Evolutionary conservation across 2,797 vertebrate species (phyloP).

Genomic region (Vipera latastei): DNA sequence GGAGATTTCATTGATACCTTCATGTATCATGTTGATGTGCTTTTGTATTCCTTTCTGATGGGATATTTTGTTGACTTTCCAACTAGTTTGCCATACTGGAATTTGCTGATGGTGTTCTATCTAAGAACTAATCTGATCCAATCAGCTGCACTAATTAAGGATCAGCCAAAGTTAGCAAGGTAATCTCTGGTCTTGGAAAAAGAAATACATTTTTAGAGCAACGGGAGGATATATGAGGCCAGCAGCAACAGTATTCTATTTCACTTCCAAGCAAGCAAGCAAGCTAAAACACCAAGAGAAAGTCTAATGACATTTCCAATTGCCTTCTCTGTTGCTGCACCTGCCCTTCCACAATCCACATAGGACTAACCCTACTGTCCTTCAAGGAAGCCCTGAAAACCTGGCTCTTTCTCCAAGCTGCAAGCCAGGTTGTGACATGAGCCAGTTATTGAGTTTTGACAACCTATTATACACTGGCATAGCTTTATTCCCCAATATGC

Average conservation of each 20-base stretch:
- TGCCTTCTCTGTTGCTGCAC: neutral
- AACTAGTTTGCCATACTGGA: neutral
- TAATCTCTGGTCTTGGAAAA: neutral
- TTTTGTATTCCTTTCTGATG: neutral
- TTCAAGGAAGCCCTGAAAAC: neutral
- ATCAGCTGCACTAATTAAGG: neutral
- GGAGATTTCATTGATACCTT: neutral
- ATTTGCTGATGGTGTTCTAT: neutral
- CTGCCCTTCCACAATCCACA: neutral
- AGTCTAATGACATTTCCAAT: neutral
- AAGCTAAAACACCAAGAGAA: neutral
- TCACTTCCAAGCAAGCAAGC: neutral
- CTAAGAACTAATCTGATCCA: neutral
- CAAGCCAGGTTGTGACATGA: neutral
- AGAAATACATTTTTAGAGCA: neutral
- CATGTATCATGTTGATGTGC: neutral
- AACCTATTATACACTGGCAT: neutral
- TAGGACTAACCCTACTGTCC: neutral
- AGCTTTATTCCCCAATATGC: neutral
- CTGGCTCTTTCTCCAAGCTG: neutral
- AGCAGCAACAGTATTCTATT: neutral
- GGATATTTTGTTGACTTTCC: neutral
- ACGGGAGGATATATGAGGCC: neutral
- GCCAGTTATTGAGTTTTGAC: neutral
- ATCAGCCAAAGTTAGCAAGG: neutral